A percentile compares a stretch with the other conserved stretches of the same genome.
Evolutionary conservation across 1,140 invertebrate genomes (phyloP).

Genomic region (Papilio glaucus): DNA sequence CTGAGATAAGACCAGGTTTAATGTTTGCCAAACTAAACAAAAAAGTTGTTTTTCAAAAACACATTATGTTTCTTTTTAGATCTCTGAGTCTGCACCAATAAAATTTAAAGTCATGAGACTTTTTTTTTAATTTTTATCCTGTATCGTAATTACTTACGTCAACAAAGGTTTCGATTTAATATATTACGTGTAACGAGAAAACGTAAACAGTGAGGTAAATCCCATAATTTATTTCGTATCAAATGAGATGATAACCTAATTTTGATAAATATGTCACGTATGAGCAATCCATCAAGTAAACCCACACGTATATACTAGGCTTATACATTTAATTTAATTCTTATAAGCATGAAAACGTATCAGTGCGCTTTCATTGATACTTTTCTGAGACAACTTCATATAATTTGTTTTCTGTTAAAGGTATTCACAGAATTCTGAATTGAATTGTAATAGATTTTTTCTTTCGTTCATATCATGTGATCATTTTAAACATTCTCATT

Average conservation of each 20-base stretch:
- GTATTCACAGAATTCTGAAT: no score
- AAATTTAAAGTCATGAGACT: no score
- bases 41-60: no score
- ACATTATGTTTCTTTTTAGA: no score
- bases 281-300: slow-evolving; percentile 53
- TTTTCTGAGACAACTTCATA: background rate
- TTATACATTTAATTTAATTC: background rate
- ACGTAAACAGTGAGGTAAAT: background rate
- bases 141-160: background rate
- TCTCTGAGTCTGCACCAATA: no score
- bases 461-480: background rate
- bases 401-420: background rate
- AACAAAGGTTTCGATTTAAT: background rate
- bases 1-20: no score
- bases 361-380: background rate
- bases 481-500: background rate
- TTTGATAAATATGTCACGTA: slow-evolving; percentile 47
- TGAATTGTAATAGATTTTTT: background rate
- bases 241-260: slow-evolving; percentile 63
- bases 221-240: background rate
- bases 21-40: no score
- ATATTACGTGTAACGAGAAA: background rate
- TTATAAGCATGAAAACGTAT: background rate
- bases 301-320: background rate
- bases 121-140: no score